Percentiles rank a stretch among this genome's conserved stretches.
phyloP scores from a whole-genome alignment of 1,140 invertebrate species.

The Limonius californicus region DNA sequence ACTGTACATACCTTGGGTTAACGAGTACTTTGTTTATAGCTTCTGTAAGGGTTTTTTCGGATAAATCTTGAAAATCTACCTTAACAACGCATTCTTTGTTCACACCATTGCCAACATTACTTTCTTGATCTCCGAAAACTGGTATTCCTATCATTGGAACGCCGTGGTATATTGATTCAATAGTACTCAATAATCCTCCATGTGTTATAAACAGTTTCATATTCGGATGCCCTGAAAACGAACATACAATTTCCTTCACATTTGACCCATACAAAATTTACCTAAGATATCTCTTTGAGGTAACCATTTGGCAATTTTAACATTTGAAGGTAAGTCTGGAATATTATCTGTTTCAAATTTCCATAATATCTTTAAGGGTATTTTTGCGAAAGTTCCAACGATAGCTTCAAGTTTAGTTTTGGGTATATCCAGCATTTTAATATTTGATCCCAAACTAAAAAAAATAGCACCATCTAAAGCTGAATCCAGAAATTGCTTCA shows the following conservation, averaged over 20 bases:
- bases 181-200: constrained; percentile 49
- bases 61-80: constrained; percentile 4
- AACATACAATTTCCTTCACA: not conserved
- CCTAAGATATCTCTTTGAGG: constrained; percentile 61
- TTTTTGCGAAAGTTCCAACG: constrained; percentile 31
- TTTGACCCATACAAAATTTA: not conserved
- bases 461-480: constrained; percentile 56
- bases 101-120: constrained; percentile 15
- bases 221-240: constrained; percentile 30
- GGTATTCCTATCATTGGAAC: constrained; percentile 48
- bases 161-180: constrained; percentile 48
- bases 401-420: constrained; percentile 34
- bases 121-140: constrained; percentile 32
- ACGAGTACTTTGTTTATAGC: constrained; percentile 11
- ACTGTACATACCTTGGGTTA: constrained; percentile 13
- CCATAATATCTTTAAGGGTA: constrained; percentile 24
- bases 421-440: constrained; percentile 51
- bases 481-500: constrained; percentile 51
- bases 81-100: not conserved
- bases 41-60: constrained; percentile 3
- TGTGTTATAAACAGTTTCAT: constrained; percentile 50
- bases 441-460: constrained; percentile 58
- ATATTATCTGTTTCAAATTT: constrained; percentile 38
- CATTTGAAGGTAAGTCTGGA: constrained; percentile 54
- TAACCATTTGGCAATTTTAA: constrained; percentile 58